Evolutionary conservation across 2,113 vertebrate species (phyloP).

Genomic region (Callipepla squamata): DNA sequence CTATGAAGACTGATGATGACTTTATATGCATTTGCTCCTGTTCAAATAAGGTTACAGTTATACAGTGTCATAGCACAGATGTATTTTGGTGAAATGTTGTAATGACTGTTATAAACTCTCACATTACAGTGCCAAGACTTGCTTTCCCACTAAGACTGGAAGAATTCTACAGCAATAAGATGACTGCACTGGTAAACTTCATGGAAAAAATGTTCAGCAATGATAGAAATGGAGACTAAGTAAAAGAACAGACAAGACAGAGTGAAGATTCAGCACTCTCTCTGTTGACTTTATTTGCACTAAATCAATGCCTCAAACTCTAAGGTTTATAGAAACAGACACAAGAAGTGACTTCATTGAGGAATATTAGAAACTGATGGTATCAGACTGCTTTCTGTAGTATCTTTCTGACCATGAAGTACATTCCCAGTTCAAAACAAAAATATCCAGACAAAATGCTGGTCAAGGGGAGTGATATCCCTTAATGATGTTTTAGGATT

Average conservation of each 20-base stretch:
- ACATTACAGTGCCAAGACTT: neutral
- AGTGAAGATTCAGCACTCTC: neutral
- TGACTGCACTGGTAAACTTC: neutral
- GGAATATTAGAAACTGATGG: neutral
- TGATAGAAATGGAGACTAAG: neutral
- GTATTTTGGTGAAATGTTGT: neutral
- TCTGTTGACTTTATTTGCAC: neutral
- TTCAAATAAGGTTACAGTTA: neutral
- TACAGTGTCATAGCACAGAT: neutral
- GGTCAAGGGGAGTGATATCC: too few relatives aligned
- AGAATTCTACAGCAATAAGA: neutral
- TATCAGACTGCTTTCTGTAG: neutral
- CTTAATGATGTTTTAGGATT: too few relatives aligned
- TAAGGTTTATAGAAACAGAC: neutral
- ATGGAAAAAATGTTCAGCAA: neutral
- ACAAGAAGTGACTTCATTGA: neutral
- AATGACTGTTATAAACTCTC: neutral
- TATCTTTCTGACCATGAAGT: neutral
- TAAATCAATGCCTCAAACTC: neutral
- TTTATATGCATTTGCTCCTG: neutral
- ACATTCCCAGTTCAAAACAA: too few relatives aligned
- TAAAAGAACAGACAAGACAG: neutral
- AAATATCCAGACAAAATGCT: too few relatives aligned
- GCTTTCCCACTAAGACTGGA: neutral
- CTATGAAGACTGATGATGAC: neutral